phyloP scores from a whole-genome alignment of 2,113 vertebrate species.

The Chaenogobius annularis region DNA sequence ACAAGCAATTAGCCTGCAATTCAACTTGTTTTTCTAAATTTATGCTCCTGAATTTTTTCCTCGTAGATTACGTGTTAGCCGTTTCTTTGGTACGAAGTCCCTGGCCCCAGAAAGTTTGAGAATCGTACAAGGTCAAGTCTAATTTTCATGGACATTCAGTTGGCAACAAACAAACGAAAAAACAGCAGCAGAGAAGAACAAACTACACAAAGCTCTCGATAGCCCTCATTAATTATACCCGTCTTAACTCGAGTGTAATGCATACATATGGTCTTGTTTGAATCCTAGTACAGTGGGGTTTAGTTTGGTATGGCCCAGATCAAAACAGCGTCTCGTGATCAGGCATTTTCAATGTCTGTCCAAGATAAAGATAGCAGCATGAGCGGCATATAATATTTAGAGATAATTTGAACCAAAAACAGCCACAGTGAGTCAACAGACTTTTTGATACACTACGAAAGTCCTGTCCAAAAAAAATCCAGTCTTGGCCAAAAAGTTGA shows the following conservation, averaged over 20 bases:
- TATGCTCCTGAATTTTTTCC: not conserved
- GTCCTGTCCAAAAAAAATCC: not conserved
- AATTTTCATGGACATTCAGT: conserved; percentile 13
- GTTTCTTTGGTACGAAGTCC: not conserved
- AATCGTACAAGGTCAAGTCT: not conserved
- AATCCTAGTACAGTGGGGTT: not conserved
- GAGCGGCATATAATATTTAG: not conserved
- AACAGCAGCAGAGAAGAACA: conserved; percentile 23
- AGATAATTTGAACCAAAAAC: not conserved
- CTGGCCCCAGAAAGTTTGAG: not conserved
- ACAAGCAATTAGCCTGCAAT: not conserved
- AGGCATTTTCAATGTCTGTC: not conserved
- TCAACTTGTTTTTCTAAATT: not conserved
- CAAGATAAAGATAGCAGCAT: not conserved
- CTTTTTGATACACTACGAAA: not conserved
- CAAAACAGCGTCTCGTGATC: not conserved
- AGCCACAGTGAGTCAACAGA: not conserved
- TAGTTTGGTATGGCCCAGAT: not conserved
- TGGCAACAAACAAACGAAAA: not conserved
- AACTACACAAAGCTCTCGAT: conserved; percentile 9
- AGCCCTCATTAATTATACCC: conserved; percentile 20
- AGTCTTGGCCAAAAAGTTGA: not conserved
- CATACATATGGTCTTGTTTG: not conserved
- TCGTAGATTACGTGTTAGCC: not conserved
- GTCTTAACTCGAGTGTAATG: not conserved